Base-by-base conservation (phyloP, 2,888 invertebrate genomes). In the Himalopsyche tibetana region DNA sequence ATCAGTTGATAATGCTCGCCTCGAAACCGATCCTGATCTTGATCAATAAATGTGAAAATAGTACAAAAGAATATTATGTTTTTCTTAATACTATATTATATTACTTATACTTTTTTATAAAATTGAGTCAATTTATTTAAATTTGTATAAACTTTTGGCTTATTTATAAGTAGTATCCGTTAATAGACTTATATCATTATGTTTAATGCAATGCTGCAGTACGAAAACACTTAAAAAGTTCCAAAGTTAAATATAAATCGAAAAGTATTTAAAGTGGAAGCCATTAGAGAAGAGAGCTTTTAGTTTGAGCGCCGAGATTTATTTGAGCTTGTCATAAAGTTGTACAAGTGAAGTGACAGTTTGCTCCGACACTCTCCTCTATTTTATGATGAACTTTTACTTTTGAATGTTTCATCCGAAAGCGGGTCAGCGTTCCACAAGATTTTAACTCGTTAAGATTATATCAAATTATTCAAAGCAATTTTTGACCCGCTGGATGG, bases 321-420 rank as follows among this genome's bases (percentile, higher is more conserved):
- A 80, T 80, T 80, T 80, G 45, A 80, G 80, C 80, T 42, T 80
- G 80, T 80, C 80, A 80, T 80, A 80, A 80, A 84, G 84, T 84
- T 84, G 42, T 38, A 51, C 80, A 40, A 83, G 83, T 83, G 83
- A 83, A 74, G 51, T 45, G 84, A 84, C 55, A 69, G 80, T 80
- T 80, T 80, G 15, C 55, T 38, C 38, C 55, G 63, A n/a, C 19
- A 42, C 63, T 45, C 79, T 74, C 36, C 74, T 84, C 82, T 82
- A 79, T 55, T 84, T 79, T 55, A 84, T 55, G 40, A 84, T 69
- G 74, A 84, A 84, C 84, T 84, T 80, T 79, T 55, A 51, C 74
- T 79, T 51, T 84, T 79, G 79, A 84, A 84, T 45, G 80, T 51
- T 80, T 51, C 45, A 51, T 51, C 45, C 42, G 19, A 80, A 42